Evolutionary conservation across 1,140 invertebrate genomes (phyloP).

Genomic region (Colletes gigas): DNA sequence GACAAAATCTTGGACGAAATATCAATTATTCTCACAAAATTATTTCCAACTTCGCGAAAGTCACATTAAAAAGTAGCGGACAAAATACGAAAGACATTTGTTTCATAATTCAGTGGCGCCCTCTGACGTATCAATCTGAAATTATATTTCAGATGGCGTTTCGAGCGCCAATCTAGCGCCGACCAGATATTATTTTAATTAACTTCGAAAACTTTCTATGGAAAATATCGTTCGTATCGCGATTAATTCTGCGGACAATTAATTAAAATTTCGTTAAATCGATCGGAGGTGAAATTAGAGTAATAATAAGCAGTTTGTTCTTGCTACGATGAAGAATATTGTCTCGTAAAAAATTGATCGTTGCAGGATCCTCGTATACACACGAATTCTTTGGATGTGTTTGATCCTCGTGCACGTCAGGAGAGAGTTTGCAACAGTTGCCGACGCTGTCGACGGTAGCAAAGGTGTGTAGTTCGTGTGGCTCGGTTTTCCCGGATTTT

Average conservation of each 20-base stretch:
- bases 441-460: slow-evolving; percentile 5
- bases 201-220: slow-evolving; percentile 11
- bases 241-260: background rate
- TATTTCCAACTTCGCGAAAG: background rate
- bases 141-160: background rate
- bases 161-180: background rate
- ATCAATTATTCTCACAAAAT: background rate
- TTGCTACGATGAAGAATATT: background rate
- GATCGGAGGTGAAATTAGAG: background rate
- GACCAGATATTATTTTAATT: background rate
- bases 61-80: background rate
- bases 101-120: background rate
- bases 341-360: background rate
- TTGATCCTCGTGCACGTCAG: slow-evolving; percentile 17
- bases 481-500: slow-evolving; percentile 2
- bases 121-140: background rate
- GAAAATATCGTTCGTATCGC: background rate
- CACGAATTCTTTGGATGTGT: background rate
- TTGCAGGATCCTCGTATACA: background rate
- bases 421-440: slow-evolving; percentile 46
- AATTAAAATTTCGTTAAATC: background rate
- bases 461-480: slow-evolving; percentile 11
- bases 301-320: background rate
- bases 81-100: background rate
- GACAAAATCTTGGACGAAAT: background rate